Conservation (phyloP, 2,797 vertebrate species). For the Myotis daubentonii region DNA sequence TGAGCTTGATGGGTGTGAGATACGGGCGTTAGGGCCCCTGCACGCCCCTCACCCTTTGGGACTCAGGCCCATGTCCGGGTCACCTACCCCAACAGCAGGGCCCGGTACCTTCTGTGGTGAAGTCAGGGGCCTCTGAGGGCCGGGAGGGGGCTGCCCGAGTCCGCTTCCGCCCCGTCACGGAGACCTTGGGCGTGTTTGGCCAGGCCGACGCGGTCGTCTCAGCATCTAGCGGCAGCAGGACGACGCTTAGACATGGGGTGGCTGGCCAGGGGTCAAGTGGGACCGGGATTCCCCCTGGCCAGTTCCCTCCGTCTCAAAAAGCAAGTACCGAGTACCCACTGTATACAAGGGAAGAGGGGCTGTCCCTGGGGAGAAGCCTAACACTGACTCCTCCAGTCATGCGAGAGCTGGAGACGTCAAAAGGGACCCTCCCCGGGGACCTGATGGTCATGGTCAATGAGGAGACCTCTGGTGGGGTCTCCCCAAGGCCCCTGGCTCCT, state of each 20-base stretch:
- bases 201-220: slow-evolving; percentile 91
- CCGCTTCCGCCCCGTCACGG: slow-evolving; percentile 82
- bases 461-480: not conserved
- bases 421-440: not conserved
- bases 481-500: not conserved
- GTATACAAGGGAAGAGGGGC: not conserved
- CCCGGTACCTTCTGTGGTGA: slow-evolving; percentile 75
- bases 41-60: not conserved
- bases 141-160: slow-evolving; percentile 73
- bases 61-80: not conserved
- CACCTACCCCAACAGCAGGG: not conserved
- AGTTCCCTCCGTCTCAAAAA: not conserved
- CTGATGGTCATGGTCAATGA: not conserved
- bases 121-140: not conserved
- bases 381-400: not conserved
- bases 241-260: fast-evolving
- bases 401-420: not conserved
- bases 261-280: not conserved
- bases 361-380: not conserved
- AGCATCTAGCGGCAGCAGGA: slow-evolving; percentile 85
- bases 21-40: not conserved
- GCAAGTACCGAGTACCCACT: not conserved
- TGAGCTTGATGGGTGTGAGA: not conserved
- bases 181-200: slow-evolving; percentile 86
- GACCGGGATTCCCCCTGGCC: not conserved